Evolutionary conservation across 2,797 vertebrate species (phyloP).

Genomic region (Sorex maritimensis): DNA sequence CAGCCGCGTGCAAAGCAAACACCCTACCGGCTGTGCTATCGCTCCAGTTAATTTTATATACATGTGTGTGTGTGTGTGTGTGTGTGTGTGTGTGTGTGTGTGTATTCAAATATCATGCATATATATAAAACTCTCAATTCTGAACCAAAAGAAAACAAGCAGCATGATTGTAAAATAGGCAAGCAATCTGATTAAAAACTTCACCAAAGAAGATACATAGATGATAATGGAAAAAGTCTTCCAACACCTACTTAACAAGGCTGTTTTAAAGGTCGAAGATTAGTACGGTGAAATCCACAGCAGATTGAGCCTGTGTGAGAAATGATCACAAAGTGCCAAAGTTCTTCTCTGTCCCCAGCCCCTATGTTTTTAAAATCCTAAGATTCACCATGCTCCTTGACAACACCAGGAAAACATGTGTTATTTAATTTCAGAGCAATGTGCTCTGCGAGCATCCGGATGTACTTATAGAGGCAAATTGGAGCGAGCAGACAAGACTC

Average conservation of each 20-base stretch:
- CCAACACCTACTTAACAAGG: neutral
- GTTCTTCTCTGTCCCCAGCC: neutral
- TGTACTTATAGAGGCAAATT: neutral
- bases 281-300: neutral
- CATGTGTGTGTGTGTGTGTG: too few species aligned
- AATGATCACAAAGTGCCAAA: neutral
- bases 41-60: too few species aligned
- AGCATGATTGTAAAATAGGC: neutral
- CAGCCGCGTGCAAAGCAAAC: too few species aligned
- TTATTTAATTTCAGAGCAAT: neutral
- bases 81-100: too few species aligned
- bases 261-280: neutral
- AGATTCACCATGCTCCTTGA: neutral
- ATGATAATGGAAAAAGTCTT: neutral
- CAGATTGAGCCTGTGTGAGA: neutral
- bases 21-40: too few species aligned
- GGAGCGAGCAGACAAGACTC: neutral
- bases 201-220: constrained; percentile 16
- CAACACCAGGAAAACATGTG: neutral
- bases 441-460: neutral
- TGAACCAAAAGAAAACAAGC: constrained; percentile 4
- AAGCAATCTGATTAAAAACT: neutral
- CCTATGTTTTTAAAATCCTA: neutral
- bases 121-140: neutral
- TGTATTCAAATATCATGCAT: too few species aligned